Percentiles rank a stretch among this genome's conserved stretches.
Conservation (phyloP, 2,797 vertebrate species). For the Muraenolepis orangiensis region DNA sequence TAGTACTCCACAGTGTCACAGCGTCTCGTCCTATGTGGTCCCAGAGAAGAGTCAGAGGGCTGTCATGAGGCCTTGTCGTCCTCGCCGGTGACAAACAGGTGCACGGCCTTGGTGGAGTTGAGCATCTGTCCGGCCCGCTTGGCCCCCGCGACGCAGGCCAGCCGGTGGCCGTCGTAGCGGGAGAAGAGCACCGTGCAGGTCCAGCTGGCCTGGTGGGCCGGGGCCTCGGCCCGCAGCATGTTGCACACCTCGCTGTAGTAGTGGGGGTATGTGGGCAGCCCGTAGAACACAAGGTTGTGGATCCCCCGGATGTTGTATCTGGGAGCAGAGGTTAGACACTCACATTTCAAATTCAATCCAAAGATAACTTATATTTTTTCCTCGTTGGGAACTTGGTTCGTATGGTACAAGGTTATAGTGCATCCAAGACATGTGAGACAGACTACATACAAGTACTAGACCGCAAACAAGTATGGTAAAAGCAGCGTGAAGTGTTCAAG, state of each 20-base stretch:
- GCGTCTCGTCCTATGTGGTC: not conserved
- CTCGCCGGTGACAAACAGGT: conserved; percentile 93
- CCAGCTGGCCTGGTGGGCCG: conserved; percentile 80
- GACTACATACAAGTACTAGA: too few relatives aligned
- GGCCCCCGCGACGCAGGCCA: conserved; percentile 83
- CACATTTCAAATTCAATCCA: not conserved
- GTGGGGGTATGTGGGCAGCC: conserved; percentile 88
- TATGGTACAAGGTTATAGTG: too few relatives aligned
- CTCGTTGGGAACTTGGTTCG: too few relatives aligned
- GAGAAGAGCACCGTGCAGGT: conserved; percentile 92
- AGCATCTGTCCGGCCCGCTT: conserved; percentile 90
- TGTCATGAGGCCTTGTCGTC: conserved; percentile 60
- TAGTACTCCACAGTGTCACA: not conserved
- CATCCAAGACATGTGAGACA: too few relatives aligned
- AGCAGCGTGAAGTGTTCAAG: too few relatives aligned
- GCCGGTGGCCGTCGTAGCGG: conserved; percentile 84
- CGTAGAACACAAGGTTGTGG: conserved; percentile 91
- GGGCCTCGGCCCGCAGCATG: conserved; percentile 81
- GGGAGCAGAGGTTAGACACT: not conserved
- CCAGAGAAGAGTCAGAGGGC: not conserved
- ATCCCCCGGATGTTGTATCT: conserved; percentile 91
- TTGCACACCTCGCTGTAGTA: conserved; percentile 97
- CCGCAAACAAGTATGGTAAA: too few relatives aligned
- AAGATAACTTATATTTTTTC: too few relatives aligned
- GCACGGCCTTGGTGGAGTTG: conserved; percentile 84